Percentiles rank a stretch among this genome's conserved stretches.
These are phyloP conservation scores for Amniataba percoides DNA, from an alignment of 2,797 vertebrate genomes.

Conservation along the genomic window DNA sequence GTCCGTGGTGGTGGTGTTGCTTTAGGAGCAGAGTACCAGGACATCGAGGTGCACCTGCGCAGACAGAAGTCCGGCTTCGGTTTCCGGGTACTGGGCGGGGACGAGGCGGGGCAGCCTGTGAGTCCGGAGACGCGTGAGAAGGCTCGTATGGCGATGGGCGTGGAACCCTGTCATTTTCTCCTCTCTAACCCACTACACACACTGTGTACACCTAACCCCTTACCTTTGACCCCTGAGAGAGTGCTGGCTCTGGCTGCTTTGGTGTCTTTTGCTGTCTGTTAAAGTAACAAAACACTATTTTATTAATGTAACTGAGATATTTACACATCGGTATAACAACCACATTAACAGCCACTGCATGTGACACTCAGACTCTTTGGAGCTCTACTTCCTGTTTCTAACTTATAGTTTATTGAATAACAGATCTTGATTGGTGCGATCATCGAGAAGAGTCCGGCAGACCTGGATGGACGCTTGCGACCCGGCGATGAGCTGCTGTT, in stretches of 20 bases:
- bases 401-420: constrained; percentile 32
- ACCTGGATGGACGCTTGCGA: constrained; percentile 94
- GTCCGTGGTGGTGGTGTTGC: neutral
- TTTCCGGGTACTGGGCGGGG: constrained; percentile 97
- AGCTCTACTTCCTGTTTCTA: neutral
- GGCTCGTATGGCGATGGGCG: constrained; percentile 86
- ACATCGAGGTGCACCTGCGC: constrained; percentile 95
- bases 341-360: constrained; percentile 54
- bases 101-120: constrained; percentile 98
- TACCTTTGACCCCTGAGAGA: constrained; percentile 76
- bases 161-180: constrained; percentile 82
- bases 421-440: constrained; percentile 98
- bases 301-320: neutral
- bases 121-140: constrained; percentile 90
- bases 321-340: constrained; percentile 49
- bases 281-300: constrained; percentile 41
- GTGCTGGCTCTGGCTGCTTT: constrained; percentile 69
- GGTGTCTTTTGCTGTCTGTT: constrained; percentile 52
- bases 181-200: constrained; percentile 72
- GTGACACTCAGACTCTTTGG: neutral
- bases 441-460: constrained; percentile 97
- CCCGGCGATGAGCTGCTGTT: constrained; percentile 96
- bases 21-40: constrained; percentile 93
- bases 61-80: constrained; percentile 98
- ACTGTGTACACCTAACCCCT: constrained; percentile 61